Conservation (phyloP, 2,797 vertebrate species). For the Nannoperca obscura region DNA sequence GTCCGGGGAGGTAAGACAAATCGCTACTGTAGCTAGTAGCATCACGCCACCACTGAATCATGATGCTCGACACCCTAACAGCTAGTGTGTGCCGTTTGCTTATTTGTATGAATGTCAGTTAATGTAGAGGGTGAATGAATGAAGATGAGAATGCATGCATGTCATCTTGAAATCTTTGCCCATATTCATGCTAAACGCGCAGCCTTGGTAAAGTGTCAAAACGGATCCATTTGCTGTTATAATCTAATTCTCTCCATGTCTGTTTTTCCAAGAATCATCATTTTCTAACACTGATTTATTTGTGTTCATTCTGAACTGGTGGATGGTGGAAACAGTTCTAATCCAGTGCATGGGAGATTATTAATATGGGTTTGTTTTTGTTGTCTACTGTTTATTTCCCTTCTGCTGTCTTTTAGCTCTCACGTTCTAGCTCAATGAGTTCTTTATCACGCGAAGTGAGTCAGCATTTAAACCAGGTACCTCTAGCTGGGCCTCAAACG, state of each 20-base stretch:
- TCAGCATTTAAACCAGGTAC: slow-evolving; percentile 99
- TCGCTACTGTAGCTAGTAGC: slow-evolving; percentile 11
- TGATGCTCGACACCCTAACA: slow-evolving; percentile 62
- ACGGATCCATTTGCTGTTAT: slow-evolving; percentile 50
- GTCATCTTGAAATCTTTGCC: slow-evolving; percentile 42
- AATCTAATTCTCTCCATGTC: slow-evolving; percentile 53
- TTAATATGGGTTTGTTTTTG: slow-evolving; percentile 82
- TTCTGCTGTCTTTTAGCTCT: slow-evolving; percentile 93
- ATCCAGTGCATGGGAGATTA: slow-evolving; percentile 82
- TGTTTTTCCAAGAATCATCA: slow-evolving; percentile 36
- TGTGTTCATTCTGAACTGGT: slow-evolving; percentile 56
- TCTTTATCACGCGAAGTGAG: slow-evolving; percentile 98
- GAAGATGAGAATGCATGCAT: slow-evolving; percentile 50
- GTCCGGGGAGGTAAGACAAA: slow-evolving; percentile 90
- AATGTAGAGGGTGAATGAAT: slow-evolving; percentile 5
- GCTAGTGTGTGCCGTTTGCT: slow-evolving; percentile 50
- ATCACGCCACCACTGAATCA: slow-evolving; percentile 57
- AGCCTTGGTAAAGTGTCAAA: slow-evolving; percentile 40
- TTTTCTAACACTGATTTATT: slow-evolving; percentile 49
- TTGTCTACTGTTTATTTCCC: slow-evolving; percentile 80
- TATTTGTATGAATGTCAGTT: slow-evolving; percentile 28
- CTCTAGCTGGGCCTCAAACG: slow-evolving; percentile 83
- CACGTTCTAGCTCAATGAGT: slow-evolving; percentile 98
- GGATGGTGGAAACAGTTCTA: slow-evolving; percentile 66
- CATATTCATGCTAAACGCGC: slow-evolving; percentile 56